A percentile compares a stretch with the other conserved stretches of the same genome.
Conservation (phyloP, 2,888 invertebrate species). For the Argyra leucocephala region DNA sequence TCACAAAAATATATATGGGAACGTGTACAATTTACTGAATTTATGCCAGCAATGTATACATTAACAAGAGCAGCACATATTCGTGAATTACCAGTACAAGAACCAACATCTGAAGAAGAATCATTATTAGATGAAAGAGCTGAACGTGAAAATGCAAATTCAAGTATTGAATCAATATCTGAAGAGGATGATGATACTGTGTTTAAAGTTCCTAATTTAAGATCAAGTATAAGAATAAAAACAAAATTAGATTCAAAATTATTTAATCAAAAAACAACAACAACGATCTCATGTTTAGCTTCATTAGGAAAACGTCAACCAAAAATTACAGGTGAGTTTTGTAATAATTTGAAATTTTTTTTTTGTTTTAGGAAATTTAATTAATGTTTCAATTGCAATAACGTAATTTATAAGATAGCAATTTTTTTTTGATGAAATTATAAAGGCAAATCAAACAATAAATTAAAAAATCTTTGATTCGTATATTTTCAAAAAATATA, state of each 20-base stretch:
- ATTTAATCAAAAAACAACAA: background rate
- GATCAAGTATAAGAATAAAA: constrained; percentile 15
- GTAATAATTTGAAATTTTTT: too few relatives aligned
- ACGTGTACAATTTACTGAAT: constrained; percentile 37
- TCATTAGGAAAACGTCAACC: constrained; percentile 36
- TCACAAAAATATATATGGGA: constrained; percentile 40
- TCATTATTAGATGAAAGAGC: constrained; percentile 38
- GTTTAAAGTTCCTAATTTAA: constrained; percentile 30
- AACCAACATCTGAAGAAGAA: constrained; percentile 23
- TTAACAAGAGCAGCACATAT: constrained; percentile 42
- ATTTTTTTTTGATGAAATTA: too few relatives aligned
- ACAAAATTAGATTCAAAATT: background rate
- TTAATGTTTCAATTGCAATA: too few relatives aligned
- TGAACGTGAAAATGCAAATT: constrained; percentile 33
- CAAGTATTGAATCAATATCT: constrained; percentile 24
- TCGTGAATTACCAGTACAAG: constrained; percentile 27
- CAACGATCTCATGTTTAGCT: constrained; percentile 6
- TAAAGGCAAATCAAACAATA: too few relatives aligned
- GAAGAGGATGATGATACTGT: constrained; percentile 32
- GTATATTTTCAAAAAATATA: too few relatives aligned
- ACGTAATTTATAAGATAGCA: too few relatives aligned
- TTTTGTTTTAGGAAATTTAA: too few relatives aligned
- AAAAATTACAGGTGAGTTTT: constrained; percentile 44
- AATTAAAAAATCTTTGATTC: too few relatives aligned
- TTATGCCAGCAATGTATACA: constrained; percentile 41